Evolutionary conservation across 2,113 vertebrate species (phyloP).

Genomic region (Diphyllodes magnificus): DNA sequence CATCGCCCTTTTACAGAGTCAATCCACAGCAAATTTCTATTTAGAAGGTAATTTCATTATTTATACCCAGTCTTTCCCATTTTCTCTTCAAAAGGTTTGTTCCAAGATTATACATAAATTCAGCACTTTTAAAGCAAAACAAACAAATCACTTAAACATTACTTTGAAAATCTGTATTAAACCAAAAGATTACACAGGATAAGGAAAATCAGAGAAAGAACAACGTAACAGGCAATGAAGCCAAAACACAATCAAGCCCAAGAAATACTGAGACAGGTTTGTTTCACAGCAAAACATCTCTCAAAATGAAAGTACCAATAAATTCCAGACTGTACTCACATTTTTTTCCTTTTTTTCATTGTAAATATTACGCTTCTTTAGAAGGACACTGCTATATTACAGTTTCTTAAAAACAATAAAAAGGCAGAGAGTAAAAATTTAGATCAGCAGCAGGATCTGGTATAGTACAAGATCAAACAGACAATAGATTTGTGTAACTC

Average conservation of each 20-base stretch:
- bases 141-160: neutral
- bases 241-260: neutral
- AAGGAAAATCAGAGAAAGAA: neutral
- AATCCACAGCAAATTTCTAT: neutral
- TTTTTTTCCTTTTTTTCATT: neutral
- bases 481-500: neutral
- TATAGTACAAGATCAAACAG: slow-evolving; percentile 19
- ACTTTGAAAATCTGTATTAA: slow-evolving; percentile 7
- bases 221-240: neutral
- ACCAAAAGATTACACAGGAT: neutral
- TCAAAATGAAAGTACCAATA: neutral
- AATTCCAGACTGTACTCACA: neutral
- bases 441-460: neutral
- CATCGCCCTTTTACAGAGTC: neutral
- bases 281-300: neutral
- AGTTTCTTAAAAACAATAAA: slow-evolving; percentile 45
- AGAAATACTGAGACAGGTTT: neutral
- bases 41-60: neutral
- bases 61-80: neutral
- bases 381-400: slow-evolving; percentile 11
- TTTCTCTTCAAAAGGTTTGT: neutral
- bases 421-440: slow-evolving; percentile 40
- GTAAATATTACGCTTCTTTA: neutral
- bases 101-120: neutral
- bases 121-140: neutral